Evolutionary conservation across 2,888 invertebrate genomes (phyloP).

Genomic region (Amorpha juglandis): DNA sequence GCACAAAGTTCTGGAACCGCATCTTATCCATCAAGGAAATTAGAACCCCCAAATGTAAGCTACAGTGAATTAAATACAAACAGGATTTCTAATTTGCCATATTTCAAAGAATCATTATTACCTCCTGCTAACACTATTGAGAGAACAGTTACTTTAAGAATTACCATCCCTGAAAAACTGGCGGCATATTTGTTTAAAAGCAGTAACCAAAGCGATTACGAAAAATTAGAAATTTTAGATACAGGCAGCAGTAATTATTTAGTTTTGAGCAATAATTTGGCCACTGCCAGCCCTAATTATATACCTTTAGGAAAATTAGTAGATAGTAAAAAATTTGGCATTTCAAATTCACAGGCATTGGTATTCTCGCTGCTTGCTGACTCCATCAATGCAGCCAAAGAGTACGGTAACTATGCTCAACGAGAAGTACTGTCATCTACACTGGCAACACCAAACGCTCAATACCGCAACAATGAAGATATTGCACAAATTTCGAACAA

Average conservation of each 20-base stretch:
- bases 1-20: constrained; percentile 58
- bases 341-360: constrained; percentile 80
- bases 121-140: constrained; percentile 69
- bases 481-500: constrained; percentile 62
- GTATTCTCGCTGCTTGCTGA: constrained; percentile 76
- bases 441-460: constrained; percentile 53
- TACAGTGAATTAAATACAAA: constrained; percentile 54
- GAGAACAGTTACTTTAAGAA: constrained; percentile 76
- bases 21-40: constrained; percentile 55
- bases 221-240: constrained; percentile 73
- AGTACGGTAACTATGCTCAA: constrained; percentile 68
- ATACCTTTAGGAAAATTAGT: constrained; percentile 71
- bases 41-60: constrained; percentile 65
- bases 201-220: constrained; percentile 58
- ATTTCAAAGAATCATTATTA: constrained; percentile 60
- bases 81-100: constrained; percentile 64
- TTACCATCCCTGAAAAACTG: constrained; percentile 74
- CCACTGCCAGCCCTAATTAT: constrained; percentile 51
- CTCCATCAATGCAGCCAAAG: constrained; percentile 74
- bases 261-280: constrained; percentile 64
- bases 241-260: constrained; percentile 78
- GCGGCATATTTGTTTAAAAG: constrained; percentile 71
- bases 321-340: constrained; percentile 63
- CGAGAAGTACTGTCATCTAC: constrained; percentile 56
- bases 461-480: constrained; percentile 62